Evolutionary conservation across 2,113 vertebrate species (phyloP), one percentile per base, ranked within the genome.

Genomic region (Hippocampus abdominalis): DNA sequence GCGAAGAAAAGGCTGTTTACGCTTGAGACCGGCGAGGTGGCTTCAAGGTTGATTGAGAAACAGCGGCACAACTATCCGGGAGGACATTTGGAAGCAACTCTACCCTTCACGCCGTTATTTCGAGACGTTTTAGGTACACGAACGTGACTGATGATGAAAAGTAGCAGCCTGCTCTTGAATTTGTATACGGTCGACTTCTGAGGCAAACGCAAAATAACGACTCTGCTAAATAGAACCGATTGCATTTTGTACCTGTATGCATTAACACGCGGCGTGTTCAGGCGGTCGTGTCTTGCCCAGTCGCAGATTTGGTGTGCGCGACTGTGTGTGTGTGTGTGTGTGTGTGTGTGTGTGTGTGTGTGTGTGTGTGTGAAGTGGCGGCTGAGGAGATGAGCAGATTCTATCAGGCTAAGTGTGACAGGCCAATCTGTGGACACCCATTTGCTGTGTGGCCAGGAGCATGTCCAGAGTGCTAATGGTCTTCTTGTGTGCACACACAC

Each of bases 1-100:
- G 64, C 25, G 29, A 67, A 63, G 49, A 44, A 62, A 32, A 67
- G 44, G 42, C 64, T 81, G 83, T 72, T 81, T 77, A 73, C 76
- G 71, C 79, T 77, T 69, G 27, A 68, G 86, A 81, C 49, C 71
- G 68, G 78, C 13, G 86, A 82, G 88, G 86, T 89, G 88, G 89
- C 90, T 89, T 91, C 89, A 91, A 92, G 91, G 90, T 90, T 90
- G 90, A 91, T 86, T 87, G 86, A 74, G 69, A 89, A 60, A 90
- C 81, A 85, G 86, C 87, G 87, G 27, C 57, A 32, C 27, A 85
- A 89, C 82, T 86, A 83, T 79, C 70, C 73, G 72, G 72, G 79
- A 66, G 78, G 76, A 82, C 76, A 79, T 74, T 85, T 83, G 79
- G 62, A 79, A 74, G 77, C 63, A 85, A 73, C 80, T 69, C 69